Percentiles rank a stretch among this genome's conserved stretches.
These are phyloP conservation scores for Myiothlypis coronata DNA, from an alignment of 2,797 vertebrate genomes.

Conservation along the genomic window DNA sequence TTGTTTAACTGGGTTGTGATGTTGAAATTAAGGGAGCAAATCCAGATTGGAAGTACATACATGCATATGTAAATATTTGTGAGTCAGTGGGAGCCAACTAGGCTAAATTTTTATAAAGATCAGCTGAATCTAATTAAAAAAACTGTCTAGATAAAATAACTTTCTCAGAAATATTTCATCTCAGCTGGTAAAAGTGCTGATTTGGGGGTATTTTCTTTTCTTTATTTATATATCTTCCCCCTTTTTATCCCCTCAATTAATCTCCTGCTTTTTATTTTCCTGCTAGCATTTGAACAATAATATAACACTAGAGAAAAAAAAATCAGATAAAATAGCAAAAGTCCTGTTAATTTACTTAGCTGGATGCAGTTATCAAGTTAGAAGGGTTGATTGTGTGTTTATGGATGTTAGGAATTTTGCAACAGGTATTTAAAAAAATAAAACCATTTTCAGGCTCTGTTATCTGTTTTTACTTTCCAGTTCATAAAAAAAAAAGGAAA, in stretches of 20 bases:
- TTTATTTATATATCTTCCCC: neutral
- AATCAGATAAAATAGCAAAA: neutral
- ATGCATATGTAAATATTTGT: neutral
- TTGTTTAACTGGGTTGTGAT: neutral
- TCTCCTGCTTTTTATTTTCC: neutral
- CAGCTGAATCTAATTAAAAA: neutral
- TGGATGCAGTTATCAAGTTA: neutral
- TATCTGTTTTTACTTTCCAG: slow-evolving; percentile 43
- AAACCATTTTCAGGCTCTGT: slow-evolving; percentile 22
- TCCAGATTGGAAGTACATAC: neutral
- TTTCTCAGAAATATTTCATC: slow-evolving; percentile 1
- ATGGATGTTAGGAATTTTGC: neutral
- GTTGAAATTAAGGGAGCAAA: neutral
- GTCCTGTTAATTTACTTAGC: neutral
- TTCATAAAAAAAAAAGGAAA: slow-evolving; percentile 18
- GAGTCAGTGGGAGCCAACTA: neutral
- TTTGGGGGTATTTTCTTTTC: neutral
- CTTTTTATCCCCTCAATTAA: neutral
- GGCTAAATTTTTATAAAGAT: neutral
- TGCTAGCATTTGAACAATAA: neutral
- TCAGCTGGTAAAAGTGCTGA: slow-evolving; percentile 29
- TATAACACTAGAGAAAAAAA: neutral
- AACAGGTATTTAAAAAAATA: slow-evolving; percentile 18
- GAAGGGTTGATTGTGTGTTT: neutral
- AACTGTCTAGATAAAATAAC: neutral